A percentile compares a stretch with the other conserved stretches of the same genome.
These are phyloP conservation scores for Amiota mariae DNA, from an alignment of 2,888 invertebrate genomes.

Conservation along the genomic window DNA sequence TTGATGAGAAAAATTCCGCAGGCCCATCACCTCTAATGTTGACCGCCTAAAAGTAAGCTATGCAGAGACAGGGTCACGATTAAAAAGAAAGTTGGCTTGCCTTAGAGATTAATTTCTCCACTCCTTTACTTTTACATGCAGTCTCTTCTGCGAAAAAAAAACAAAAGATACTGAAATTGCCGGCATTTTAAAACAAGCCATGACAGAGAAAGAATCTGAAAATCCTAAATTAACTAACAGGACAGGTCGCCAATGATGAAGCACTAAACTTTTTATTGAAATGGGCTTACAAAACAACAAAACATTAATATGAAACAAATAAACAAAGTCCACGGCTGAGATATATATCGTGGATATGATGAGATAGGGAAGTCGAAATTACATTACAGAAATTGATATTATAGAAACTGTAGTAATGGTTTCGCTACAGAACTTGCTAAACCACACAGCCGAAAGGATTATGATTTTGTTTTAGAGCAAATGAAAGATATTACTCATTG, in stretches of 20 bases:
- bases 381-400: not conserved
- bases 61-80: not conserved
- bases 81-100: not conserved
- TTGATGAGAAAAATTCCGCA: not conserved
- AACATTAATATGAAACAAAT: not conserved
- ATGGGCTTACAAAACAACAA: slow-evolving; percentile 3
- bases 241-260: not conserved
- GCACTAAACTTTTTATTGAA: not conserved
- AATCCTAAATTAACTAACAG: not conserved
- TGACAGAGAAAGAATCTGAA: not conserved
- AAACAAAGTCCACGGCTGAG: not conserved
- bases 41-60: not conserved
- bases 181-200: no score
- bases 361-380: not conserved
- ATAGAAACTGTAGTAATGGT: no score
- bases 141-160: not conserved
- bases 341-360: not conserved
- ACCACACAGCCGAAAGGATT: no score
- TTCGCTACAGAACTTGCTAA: no score
- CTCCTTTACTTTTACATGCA: not conserved
- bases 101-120: not conserved
- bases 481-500: no score
- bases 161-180: not conserved
- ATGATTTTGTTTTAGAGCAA: no score
- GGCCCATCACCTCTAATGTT: not conserved